Base-by-base conservation (phyloP, 2,797 vertebrate genomes). In the Protosalanx chinensis region DNA sequence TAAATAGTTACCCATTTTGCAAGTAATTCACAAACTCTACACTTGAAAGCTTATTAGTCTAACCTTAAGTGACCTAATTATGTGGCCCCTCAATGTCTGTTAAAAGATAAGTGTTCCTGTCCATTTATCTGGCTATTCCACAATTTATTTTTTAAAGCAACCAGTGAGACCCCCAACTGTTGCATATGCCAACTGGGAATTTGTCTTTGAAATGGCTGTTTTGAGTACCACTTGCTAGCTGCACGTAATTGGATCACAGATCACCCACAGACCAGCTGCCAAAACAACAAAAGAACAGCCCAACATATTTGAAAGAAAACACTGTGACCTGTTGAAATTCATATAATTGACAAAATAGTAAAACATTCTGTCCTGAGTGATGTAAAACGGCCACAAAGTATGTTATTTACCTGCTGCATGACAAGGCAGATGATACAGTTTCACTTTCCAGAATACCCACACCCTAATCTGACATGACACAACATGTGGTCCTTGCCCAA, bases 51-150 rank as follows among this genome's bases (percentile, higher is more conserved):
- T 29, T 61, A 23, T 29, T 6, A 23, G 10, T 23, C 29, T 12
- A 46, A 2, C 41, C n/a, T n/a, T 37, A 23, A 23, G 27, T 3
- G 41, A 30, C 64, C 27, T 56, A 20, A 64, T 33, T 16, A 2
- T 70, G 71, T 79, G 27, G 32, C 18, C 20, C 37, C 66, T 76
- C 57, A 68, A 61, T 68, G 58, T 75, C 72, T 13, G 63, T 49
- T 74, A 62, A 5, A 75, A 74, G 67, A 72, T 30, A 27, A 67
- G 68, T 67, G 71, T 85, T 85, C 78, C 81, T 80, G 65, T 73
- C 66, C 72, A 81, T 84, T 87, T 84, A 81, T 79, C 13, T 32
- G 12, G 1, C 57, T 5, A 76, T 84, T 87, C 80, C 85, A 84
- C 75, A 76, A 2, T 82, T 85, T 84, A 81, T 81, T 81, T 72